A percentile compares a stretch with the other conserved stretches of the same genome.
Evolutionary conservation across 2,888 invertebrate species (phyloP).

Genomic region (Aleiodes leptofemur): DNA sequence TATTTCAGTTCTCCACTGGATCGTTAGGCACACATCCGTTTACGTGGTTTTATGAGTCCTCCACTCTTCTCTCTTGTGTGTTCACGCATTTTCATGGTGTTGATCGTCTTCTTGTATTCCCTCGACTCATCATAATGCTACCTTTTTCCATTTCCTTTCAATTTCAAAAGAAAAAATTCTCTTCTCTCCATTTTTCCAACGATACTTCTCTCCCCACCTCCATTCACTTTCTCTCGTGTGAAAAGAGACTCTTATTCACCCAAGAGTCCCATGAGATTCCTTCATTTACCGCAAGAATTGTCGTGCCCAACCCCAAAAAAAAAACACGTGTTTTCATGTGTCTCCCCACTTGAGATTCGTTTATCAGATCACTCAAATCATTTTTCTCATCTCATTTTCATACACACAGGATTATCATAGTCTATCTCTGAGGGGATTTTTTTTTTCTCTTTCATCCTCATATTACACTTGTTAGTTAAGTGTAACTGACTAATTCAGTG

Average conservation of each 20-base stretch:
- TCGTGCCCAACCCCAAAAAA: no score
- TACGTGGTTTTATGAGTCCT: slow-evolving; percentile 31
- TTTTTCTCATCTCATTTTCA: slow-evolving; percentile 42
- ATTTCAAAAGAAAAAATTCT: not conserved
- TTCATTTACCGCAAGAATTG: not conserved
- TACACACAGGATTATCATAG: slow-evolving; percentile 10
- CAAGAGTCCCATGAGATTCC: slow-evolving; percentile 38
- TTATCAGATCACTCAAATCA: slow-evolving; percentile 4
- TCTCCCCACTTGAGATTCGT: not conserved
- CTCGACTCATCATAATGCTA: slow-evolving; percentile 21
- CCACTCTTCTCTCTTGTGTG: slow-evolving; percentile 21
- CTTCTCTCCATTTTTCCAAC: not conserved
- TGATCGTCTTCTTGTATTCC: slow-evolving; percentile 16
- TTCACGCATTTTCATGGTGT: slow-evolving; percentile 42
- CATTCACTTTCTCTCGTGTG: not conserved
- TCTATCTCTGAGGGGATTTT: not conserved
- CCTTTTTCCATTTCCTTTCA: slow-evolving; percentile 2
- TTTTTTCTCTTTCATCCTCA: not conserved
- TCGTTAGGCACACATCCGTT: slow-evolving; percentile 32
- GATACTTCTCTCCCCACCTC: no score
- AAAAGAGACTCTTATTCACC: not conserved
- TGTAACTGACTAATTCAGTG: slow-evolving; percentile 6
- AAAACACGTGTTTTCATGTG: slow-evolving; percentile 16
- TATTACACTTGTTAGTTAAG: slow-evolving; percentile 11
- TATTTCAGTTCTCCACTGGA: slow-evolving; percentile 22